A percentile compares a stretch with the other conserved stretches of the same genome.
phyloP scores from a whole-genome alignment of 1,140 invertebrate species.

The Tetramorium alpestre region DNA sequence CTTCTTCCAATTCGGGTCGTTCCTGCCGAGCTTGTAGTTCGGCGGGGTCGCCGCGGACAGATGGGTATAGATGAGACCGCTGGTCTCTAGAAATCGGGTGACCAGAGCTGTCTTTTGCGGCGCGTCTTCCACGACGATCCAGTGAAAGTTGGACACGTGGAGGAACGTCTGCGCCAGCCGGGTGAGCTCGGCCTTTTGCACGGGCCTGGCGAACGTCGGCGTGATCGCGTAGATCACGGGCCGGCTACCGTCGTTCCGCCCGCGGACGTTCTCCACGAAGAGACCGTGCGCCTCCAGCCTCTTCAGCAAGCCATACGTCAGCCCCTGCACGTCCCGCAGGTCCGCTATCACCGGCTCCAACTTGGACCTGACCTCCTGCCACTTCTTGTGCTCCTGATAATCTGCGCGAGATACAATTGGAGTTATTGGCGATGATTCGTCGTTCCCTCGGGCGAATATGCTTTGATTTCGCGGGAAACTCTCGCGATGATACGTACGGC shows the following conservation, averaged over 20 bases:
- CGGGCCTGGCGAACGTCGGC: slow-evolving; percentile 95
- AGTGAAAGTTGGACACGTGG: slow-evolving; percentile 96
- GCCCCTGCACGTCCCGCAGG: slow-evolving; percentile 31
- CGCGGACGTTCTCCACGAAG: not conserved
- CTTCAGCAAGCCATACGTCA: slow-evolving; percentile 46
- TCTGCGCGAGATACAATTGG: slow-evolving; percentile 48
- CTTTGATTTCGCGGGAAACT: not conserved
- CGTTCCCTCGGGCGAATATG: not conserved
- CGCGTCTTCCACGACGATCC: slow-evolving; percentile 98
- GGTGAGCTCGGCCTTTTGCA: slow-evolving; percentile 98
- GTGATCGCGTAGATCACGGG: slow-evolving; percentile 94
- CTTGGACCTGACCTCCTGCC: slow-evolving; percentile 53
- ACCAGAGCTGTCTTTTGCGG: slow-evolving; percentile 92
- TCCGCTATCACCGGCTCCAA: slow-evolving; percentile 58
- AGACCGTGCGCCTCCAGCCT: slow-evolving; percentile 24
- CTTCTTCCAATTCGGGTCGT: slow-evolving; percentile 94
- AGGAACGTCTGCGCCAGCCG: slow-evolving; percentile 96
- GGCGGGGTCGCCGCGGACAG: slow-evolving; percentile 87
- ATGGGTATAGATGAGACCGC: slow-evolving; percentile 92
- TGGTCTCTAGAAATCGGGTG: slow-evolving; percentile 91
- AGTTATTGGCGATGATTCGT: not conserved
- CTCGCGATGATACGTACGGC: not conserved
- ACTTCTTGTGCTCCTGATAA: slow-evolving; percentile 71
- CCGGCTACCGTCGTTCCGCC: not conserved
- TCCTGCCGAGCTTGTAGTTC: slow-evolving; percentile 89